phyloP scores from a whole-genome alignment of 2,888 invertebrate species.

The Scelioninae gen. 1 region DNA sequence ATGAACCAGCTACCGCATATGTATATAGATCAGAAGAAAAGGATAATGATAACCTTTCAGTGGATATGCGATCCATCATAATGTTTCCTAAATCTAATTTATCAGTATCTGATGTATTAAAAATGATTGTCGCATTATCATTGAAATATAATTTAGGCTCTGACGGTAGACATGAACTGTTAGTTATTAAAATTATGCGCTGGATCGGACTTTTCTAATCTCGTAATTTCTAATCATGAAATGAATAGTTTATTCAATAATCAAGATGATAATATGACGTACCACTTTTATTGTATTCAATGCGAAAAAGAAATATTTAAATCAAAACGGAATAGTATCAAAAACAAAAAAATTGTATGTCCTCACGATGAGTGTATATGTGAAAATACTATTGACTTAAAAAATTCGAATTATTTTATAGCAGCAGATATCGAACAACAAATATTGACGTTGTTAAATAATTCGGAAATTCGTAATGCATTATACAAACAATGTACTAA shows the following conservation, averaged over 20 bases:
- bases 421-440: slow-evolving; percentile 33
- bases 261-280: slow-evolving; percentile 30
- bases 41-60: neutral
- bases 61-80: neutral
- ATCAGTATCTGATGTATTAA: neutral
- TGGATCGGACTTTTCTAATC: slow-evolving; percentile 36
- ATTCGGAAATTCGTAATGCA: slow-evolving; percentile 2
- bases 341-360: neutral
- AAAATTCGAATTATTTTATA: slow-evolving; percentile 31
- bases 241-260: slow-evolving; percentile 17
- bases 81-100: neutral
- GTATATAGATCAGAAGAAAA: neutral
- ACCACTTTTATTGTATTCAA: slow-evolving; percentile 29
- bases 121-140: slow-evolving; percentile 27
- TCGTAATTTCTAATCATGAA: slow-evolving; percentile 34
- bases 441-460: slow-evolving; percentile 20
- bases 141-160: slow-evolving; percentile 15
- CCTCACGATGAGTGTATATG: neutral
- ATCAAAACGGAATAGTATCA: neutral
- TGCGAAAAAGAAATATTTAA: slow-evolving; percentile 18
- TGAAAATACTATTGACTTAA: slow-evolving; percentile 10
- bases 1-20: neutral
- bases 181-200: slow-evolving; percentile 39
- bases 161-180: neutral
- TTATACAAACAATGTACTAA: slow-evolving; percentile 24